phyloP scores from a whole-genome alignment of 2,113 vertebrate genomes.

The Crotalus horridus region DNA sequence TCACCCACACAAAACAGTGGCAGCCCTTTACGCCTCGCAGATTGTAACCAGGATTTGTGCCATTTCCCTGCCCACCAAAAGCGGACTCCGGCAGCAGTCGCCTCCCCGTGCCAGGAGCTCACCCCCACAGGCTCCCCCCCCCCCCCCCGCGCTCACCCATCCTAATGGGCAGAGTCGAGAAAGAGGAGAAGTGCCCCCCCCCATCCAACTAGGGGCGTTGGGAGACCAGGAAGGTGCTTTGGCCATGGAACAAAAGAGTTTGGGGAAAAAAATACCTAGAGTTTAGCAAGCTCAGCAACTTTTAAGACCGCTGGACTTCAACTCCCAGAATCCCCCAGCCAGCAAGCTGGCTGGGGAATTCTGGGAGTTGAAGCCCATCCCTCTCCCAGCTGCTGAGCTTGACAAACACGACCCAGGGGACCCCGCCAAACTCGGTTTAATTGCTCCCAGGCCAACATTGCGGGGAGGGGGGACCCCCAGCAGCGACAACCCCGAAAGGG shows the following conservation, averaged over 20 bases:
- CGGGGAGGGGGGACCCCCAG: background rate
- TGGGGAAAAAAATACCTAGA: background rate
- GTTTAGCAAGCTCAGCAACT: background rate
- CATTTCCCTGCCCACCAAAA: background rate
- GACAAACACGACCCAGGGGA: background rate
- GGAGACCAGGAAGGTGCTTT: background rate
- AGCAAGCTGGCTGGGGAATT: background rate
- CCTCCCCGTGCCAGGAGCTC: background rate
- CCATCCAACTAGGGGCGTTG: background rate
- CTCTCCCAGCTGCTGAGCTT: background rate
- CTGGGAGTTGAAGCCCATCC: background rate
- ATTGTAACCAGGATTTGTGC: background rate
- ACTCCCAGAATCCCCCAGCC: background rate
- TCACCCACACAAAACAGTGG: background rate
- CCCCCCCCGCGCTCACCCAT: background rate
- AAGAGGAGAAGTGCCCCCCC: background rate
- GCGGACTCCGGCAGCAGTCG: too few relatives aligned
- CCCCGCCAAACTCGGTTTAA: background rate
- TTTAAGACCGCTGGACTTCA: background rate
- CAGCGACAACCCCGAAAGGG: accelerated
- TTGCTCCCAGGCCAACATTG: background rate
- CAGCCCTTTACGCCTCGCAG: background rate
- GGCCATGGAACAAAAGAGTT: background rate
- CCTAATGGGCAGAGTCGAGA: background rate
- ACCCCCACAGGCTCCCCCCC: background rate